Evolutionary conservation across 2,113 vertebrate species (phyloP), one percentile per base, ranked within the genome.

Genomic region (Pygoscelis adeliae): DNA sequence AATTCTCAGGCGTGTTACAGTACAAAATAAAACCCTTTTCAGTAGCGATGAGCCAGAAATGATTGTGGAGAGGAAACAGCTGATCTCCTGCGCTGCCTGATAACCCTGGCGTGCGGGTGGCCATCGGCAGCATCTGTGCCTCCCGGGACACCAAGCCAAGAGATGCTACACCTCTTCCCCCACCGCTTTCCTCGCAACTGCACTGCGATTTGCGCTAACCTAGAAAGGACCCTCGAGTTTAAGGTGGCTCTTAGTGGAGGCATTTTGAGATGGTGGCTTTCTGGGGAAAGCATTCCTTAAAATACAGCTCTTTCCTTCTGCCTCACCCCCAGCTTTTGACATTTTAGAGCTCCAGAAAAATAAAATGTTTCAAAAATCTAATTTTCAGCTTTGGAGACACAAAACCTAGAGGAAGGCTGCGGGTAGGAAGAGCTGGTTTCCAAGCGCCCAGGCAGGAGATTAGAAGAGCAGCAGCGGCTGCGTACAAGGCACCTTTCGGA

Each of bases 311-410:
- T 61, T 80, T 23, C 80, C 91, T 82, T 74, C 90, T 58, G 83
- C 66, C 53, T 91, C 94, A 76, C 74, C 59, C 91, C 67, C 90
- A 87, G 91, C 81, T 95, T 91, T 80, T 93, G 96, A 85, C 90
- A 96, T 95, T 96, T 89, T 4, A 80, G 70, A 90, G 88, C 63
- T 91, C 55, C 66, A 93, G 72, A 62, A 93, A 92, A 90, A 95
- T 52, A 86, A 84, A 80, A 80, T 10, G 47, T 83, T 84, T 91
- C 49, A 32, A 79, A 89, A 74, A 95, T 58, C 85, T 90, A 11
- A 91, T 97, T 97, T 95, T 95, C 90, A 91, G 90, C 89, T 97
- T 84, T 34, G 67, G 83, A 95, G 52, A 77, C 65, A 78, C 91
- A 92, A 71, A 95, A 83, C 77, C 85, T 26, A 63, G 49, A 94